phyloP scores from a whole-genome alignment of 2,797 vertebrate species.

The Florisuga fusca region DNA sequence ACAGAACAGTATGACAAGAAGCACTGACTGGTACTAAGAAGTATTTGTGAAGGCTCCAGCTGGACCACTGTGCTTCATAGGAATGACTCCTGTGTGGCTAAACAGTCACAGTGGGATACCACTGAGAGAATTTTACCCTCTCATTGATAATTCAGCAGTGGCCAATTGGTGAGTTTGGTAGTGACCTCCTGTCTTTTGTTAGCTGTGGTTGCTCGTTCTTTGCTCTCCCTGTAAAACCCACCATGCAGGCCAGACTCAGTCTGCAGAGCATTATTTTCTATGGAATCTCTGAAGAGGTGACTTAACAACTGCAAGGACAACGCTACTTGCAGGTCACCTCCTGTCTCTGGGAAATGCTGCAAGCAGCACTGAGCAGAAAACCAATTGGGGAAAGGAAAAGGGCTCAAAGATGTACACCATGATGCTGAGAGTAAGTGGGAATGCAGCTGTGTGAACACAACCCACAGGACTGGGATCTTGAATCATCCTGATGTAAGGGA shows the following conservation, averaged over 20 bases:
- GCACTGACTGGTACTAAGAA: neutral
- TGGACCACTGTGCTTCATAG: neutral
- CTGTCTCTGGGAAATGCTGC: neutral
- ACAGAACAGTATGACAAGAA: neutral
- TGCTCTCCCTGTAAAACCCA: neutral
- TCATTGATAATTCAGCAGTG: neutral
- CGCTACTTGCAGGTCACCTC: neutral
- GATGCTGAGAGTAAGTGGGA: neutral
- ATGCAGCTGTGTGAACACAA: neutral
- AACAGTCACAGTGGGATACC: neutral
- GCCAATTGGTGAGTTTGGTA: neutral
- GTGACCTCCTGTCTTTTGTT: neutral
- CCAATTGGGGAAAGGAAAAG: neutral
- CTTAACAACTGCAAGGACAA: neutral
- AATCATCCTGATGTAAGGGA: neutral
- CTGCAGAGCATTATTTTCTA: neutral
- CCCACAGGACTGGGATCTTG: neutral
- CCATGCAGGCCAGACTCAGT: rapidly evolving
- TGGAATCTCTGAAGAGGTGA: neutral
- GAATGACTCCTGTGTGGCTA: neutral
- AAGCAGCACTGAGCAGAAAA: neutral
- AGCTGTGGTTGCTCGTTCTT: neutral
- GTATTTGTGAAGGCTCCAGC: neutral
- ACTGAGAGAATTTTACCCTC: neutral
- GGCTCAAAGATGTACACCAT: neutral